Conservation (phyloP, 1,140 invertebrate genomes). For the Drepana arcuata region DNA sequence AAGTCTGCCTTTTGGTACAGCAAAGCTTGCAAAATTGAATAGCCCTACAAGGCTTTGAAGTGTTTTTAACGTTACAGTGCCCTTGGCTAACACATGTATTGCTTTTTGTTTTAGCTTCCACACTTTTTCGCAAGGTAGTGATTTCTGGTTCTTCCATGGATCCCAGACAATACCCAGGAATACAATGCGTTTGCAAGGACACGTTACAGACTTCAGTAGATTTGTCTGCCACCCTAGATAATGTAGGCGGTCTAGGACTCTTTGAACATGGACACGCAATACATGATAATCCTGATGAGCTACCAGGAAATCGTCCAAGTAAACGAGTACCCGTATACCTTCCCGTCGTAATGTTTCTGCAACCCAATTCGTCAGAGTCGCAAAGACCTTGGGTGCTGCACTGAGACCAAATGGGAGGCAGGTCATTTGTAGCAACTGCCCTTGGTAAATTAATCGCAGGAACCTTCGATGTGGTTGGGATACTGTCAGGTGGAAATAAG, state of each 20-base stretch:
- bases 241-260: constrained; percentile 6
- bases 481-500: constrained; percentile 49
- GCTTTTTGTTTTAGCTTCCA: constrained; percentile 12
- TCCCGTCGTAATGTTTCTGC: constrained; percentile 22
- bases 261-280: not conserved
- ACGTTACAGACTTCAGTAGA: constrained; percentile 24
- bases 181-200: constrained; percentile 24
- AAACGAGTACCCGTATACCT: constrained; percentile 23
- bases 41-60: constrained; percentile 12
- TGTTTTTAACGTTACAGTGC: constrained; percentile 15
- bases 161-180: constrained; percentile 38
- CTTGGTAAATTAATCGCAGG: constrained; percentile 15
- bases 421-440: constrained; percentile 17
- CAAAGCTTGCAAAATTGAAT: constrained; percentile 63
- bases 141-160: constrained; percentile 21
- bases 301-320: constrained; percentile 26
- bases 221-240: constrained; percentile 33
- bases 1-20: constrained; percentile 63
- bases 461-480: constrained; percentile 11
- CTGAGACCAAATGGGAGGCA: constrained; percentile 16
- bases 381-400: constrained; percentile 13
- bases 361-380: constrained; percentile 32
- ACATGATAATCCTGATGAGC: constrained; percentile 5
- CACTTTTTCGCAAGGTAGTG: constrained; percentile 18
- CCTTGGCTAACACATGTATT: constrained; percentile 2